Evolutionary conservation across 2,113 vertebrate genomes (phyloP), one percentile per base, ranked within the genome.

Genomic region (Pavo muticus): DNA sequence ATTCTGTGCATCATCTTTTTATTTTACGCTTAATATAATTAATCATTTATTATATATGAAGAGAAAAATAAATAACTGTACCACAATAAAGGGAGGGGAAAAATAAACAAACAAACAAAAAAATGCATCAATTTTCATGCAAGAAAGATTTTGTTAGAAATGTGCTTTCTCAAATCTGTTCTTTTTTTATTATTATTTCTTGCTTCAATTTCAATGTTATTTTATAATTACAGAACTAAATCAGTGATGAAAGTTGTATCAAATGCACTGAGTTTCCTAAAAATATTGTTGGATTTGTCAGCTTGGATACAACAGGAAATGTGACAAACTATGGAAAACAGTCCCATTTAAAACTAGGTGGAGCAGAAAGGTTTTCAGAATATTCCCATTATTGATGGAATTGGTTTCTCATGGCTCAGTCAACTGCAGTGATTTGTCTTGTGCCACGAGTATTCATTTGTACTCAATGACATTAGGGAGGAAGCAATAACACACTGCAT

Each of bases 351-450:
- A 88, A 94, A 70, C 15, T 19, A 71, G 8, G 14, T 10, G 39
- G 90, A 83, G 69, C 78, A 94, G 82, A 90, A 91, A 64, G 40
- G 2, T 68, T 90, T 91, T 95, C 68, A 84, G 69, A 78, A 75
- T 72, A 61, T 57, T 79, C 39, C 65, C 32, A 57, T 90, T 91
- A 80, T 61, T 88, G 60, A 71, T 48, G 24, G 84, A 88, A 91
- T 90, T 75, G 27, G 7, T 87, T 95, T 91, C 57, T 83, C 30
- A 61, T 69, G 79, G 47, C 18, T 93, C 72, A 94, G 87, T 19
- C 60, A 71, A 29, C 59, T 61, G 68, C 72, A 56, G 19, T 2
- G 3, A 86, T 91, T 90, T 83, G 69, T 79, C 69, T 56, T n/a
- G 50, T n/a, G 30, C 7, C 74, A 10, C 8, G 68, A 79, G 68